A percentile compares a stretch with the other conserved stretches of the same genome.
Evolutionary conservation across 2,888 invertebrate species (phyloP).

Genomic region (Diplolepis rosae): DNA sequence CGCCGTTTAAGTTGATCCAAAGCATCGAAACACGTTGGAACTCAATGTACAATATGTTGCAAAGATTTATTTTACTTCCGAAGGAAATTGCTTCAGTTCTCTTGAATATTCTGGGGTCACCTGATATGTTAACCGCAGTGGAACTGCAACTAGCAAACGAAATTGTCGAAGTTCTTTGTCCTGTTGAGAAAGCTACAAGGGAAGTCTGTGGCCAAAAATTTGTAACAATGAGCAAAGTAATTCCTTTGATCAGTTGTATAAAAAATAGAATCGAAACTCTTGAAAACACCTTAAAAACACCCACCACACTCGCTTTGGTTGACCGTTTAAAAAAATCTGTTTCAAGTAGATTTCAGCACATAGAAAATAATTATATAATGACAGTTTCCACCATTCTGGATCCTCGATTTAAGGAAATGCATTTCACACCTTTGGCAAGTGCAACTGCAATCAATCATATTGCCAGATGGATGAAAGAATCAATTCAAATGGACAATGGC

Average conservation of each 20-base stretch:
- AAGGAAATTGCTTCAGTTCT: constrained; percentile 41
- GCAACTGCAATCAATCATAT: constrained; percentile 29
- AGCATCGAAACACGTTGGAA: constrained; percentile 41
- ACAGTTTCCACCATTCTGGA: constrained; percentile 30
- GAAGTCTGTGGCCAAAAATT: constrained; percentile 18
- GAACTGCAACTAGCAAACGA: constrained; percentile 51
- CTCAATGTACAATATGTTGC: constrained; percentile 37
- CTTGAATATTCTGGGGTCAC: constrained; percentile 42
- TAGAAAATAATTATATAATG: constrained; percentile 30
- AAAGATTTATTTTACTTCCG: constrained; percentile 32
- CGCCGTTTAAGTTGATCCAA: constrained; percentile 34
- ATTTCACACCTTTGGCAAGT: constrained; percentile 30
- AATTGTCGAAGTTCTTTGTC: constrained; percentile 40
- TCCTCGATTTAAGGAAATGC: constrained; percentile 38
- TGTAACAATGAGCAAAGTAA: constrained; percentile 16
- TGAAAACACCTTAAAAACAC: background rate
- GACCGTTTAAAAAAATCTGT: constrained; percentile 16
- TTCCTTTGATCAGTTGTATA: constrained; percentile 6
- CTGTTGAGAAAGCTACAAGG: constrained; percentile 11
- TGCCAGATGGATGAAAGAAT: background rate
- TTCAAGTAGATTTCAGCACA: constrained; percentile 27
- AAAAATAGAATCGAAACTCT: background rate
- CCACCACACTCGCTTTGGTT: background rate
- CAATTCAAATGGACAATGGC: background rate
- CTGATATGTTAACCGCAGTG: constrained; percentile 41